Percentiles rank a stretch among this genome's conserved stretches.
Evolutionary conservation across 1,140 invertebrate species (phyloP).

Genomic region (Drosophila pallidifrons): DNA sequence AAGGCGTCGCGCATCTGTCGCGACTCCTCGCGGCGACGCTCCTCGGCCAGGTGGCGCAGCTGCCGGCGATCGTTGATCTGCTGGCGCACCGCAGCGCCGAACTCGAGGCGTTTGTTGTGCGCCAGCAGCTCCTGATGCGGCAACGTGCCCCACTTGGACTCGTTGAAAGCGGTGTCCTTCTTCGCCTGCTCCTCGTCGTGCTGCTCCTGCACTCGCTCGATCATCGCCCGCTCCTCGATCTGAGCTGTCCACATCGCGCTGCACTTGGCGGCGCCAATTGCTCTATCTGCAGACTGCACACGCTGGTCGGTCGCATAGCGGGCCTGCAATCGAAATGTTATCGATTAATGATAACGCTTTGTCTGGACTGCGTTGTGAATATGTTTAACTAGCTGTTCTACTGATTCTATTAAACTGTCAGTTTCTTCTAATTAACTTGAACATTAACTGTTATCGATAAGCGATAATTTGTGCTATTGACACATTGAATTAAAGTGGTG

Average conservation of each 20-base stretch:
- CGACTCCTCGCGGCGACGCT: constrained; percentile 53
- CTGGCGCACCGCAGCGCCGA: constrained; percentile 60
- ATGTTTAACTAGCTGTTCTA: no score
- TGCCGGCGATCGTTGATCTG: constrained; percentile 64
- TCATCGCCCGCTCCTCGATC: constrained; percentile 58
- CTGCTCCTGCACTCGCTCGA: constrained; percentile 38
- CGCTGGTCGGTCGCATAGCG: constrained; percentile 58
- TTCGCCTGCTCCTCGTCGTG: constrained; percentile 48
- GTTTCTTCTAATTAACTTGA: no score
- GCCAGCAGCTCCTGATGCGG: constrained; percentile 48
- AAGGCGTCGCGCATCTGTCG: constrained; percentile 40
- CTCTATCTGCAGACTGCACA: constrained; percentile 51
- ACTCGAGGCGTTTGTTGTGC: constrained; percentile 44
- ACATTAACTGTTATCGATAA: no score
- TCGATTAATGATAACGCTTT: no score
- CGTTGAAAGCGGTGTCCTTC: constrained; percentile 58
- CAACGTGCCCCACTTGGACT: constrained; percentile 62
- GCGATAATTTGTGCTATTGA: no score
- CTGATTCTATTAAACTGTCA: no score
- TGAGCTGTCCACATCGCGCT: constrained; percentile 72
- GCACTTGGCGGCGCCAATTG: constrained; percentile 69
- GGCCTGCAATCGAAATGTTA: constrained; percentile 29
- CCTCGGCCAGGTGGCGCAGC: constrained; percentile 59
- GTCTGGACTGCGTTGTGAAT: no score
- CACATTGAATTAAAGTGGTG: no score